phyloP scores from a whole-genome alignment of 2,113 vertebrate species.

The Myodes glareolus region DNA sequence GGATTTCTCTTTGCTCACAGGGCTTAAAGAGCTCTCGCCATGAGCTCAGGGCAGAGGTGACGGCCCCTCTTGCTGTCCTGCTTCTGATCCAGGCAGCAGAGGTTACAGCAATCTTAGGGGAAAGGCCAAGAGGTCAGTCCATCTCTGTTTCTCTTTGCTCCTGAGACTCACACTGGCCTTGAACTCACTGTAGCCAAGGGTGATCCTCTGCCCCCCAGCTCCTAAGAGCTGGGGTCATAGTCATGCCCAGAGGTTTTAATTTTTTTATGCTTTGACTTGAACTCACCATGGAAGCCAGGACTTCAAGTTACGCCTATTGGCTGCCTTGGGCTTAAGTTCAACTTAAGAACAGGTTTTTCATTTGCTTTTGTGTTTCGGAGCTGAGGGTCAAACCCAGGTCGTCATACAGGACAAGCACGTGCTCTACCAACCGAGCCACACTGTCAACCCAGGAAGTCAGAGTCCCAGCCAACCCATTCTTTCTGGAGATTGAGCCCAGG shows the following conservation, averaged over 20 bases:
- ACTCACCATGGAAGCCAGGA: neutral
- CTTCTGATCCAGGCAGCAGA: neutral
- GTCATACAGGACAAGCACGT: neutral
- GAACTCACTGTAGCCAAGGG: neutral
- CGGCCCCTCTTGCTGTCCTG: neutral
- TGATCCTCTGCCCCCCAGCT: neutral
- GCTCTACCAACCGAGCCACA: neutral
- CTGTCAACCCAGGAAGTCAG: neutral
- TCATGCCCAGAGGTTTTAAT: neutral
- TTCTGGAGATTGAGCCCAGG: neutral
- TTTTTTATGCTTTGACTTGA: neutral
- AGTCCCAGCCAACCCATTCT: neutral
- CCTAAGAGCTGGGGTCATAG: neutral
- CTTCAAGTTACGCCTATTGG: neutral
- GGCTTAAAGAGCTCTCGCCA: fast-evolving
- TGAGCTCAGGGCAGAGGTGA: no score
- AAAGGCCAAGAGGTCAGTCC: neutral
- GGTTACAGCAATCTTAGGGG: neutral
- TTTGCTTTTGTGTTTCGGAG: neutral
- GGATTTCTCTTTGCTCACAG: neutral
- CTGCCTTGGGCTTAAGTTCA: neutral
- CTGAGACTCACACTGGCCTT: neutral
- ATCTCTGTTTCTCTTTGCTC: neutral
- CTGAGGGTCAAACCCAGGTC: neutral
- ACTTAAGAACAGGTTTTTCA: neutral